phyloP scores from a whole-genome alignment of 2,888 invertebrate genomes.

The Octonoba sinensis region DNA sequence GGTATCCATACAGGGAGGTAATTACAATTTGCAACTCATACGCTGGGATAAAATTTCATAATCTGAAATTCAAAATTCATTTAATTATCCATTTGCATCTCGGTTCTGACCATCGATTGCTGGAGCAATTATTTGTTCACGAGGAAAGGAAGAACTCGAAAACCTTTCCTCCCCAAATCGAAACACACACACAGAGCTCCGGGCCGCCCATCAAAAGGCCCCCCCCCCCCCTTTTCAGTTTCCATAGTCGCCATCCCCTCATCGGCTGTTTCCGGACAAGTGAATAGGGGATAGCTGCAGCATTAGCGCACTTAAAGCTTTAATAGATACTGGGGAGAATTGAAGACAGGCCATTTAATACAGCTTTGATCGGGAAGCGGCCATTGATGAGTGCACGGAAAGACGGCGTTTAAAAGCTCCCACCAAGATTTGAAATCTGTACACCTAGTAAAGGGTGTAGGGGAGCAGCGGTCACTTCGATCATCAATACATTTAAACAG shows the following conservation, averaged over 20 bases:
- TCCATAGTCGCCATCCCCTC: constrained; percentile 19
- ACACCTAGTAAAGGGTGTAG: constrained; percentile 38
- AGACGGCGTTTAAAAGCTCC: constrained; percentile 40
- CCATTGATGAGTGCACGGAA: constrained; percentile 18
- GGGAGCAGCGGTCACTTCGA: constrained; percentile 39
- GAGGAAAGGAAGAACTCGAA: too few relatives aligned
- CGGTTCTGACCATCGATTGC: too few relatives aligned
- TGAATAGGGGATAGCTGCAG: constrained; percentile 3
- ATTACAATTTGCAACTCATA: too few relatives aligned
- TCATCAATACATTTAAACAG: constrained; percentile 55
- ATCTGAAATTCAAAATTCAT: too few relatives aligned
- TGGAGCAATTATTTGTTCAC: too few relatives aligned
- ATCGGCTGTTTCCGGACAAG: constrained; percentile 27
- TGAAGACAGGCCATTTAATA: constrained; percentile 37
- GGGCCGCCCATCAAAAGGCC: too few relatives aligned
- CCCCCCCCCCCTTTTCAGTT: constrained; percentile 28
- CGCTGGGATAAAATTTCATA: too few relatives aligned
- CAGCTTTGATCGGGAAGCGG: constrained; percentile 36
- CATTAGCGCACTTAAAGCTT: constrained; percentile 42
- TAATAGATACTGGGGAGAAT: constrained; percentile 30
- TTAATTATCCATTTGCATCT: too few relatives aligned
- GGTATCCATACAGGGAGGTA: too few relatives aligned
- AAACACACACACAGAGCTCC: too few relatives aligned
- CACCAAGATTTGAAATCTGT: constrained; percentile 35
- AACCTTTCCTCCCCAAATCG: too few relatives aligned